Conservation (phyloP, 2,888 invertebrate species). For the Plutella xylostella region DNA sequence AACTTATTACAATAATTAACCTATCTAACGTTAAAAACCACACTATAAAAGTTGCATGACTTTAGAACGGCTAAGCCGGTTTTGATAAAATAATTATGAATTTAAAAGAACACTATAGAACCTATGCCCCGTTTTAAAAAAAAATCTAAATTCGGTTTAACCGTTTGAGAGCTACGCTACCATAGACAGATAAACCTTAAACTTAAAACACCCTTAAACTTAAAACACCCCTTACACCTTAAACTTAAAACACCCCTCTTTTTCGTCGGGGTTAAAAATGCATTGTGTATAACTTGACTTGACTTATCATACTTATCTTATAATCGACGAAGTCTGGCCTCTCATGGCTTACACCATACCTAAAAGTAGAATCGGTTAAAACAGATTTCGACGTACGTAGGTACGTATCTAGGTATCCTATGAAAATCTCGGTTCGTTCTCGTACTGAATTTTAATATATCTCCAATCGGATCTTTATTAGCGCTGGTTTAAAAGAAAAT, state of each 20-base stretch:
- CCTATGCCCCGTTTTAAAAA: neutral
- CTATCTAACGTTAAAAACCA: neutral
- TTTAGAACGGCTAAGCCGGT: neutral
- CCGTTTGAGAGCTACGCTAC: neutral
- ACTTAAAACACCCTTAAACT: neutral
- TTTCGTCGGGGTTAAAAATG: neutral
- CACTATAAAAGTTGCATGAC: neutral
- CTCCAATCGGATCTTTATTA: constrained; percentile 60
- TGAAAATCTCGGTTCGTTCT: constrained; percentile 62
- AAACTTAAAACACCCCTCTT: neutral
- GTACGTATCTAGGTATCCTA: too few relatives aligned
- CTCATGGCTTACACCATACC: constrained; percentile 23
- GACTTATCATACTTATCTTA: neutral
- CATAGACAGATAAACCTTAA: neutral
- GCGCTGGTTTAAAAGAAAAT: constrained; percentile 50
- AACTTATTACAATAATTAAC: constrained; percentile 5
- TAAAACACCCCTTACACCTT: neutral
- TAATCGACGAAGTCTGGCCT: neutral
- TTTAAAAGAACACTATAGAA: neutral
- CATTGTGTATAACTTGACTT: neutral
- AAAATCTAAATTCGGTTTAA: neutral
- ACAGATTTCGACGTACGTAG: constrained; percentile 69
- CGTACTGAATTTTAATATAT: constrained; percentile 66
- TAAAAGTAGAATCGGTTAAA: constrained; percentile 43
- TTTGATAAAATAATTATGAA: neutral